Conservation (phyloP, 2,113 vertebrate genomes). For the Anolis sagrei region DNA sequence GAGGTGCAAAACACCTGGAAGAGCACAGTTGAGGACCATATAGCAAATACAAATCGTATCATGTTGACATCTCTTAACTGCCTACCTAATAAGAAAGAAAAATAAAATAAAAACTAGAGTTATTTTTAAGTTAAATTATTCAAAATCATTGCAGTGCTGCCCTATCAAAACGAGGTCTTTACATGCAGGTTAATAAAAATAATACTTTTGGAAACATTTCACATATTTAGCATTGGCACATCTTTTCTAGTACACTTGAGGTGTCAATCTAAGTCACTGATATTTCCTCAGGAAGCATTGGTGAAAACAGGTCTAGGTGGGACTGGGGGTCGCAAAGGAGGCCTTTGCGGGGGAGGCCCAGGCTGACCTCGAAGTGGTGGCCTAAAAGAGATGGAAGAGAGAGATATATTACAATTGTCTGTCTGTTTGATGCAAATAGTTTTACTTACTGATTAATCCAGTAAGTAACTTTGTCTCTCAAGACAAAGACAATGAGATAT, state of each 20-base stretch:
- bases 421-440: background rate
- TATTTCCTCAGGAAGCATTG: background rate
- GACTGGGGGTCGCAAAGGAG: background rate
- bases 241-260: background rate
- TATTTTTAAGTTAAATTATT: background rate
- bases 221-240: background rate
- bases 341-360: slow-evolving; percentile 41
- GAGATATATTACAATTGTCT: background rate
- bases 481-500: background rate
- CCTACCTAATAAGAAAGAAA: background rate
- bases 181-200: background rate
- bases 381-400: slow-evolving; percentile 41
- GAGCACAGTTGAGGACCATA: background rate
- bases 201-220: slow-evolving; percentile 15
- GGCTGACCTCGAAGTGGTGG: slow-evolving; percentile 38
- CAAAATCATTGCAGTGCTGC: background rate
- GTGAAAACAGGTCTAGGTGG: slow-evolving; percentile 30
- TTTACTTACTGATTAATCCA: background rate
- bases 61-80: background rate
- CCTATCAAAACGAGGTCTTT: background rate
- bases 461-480: too few species aligned
- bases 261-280: background rate
- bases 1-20: too few species aligned
- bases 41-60: background rate
- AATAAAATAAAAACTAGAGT: background rate